A percentile compares a stretch with the other conserved stretches of the same genome.
Conservation (phyloP, 1,140 invertebrate species). For the Triops longicaudatus region DNA sequence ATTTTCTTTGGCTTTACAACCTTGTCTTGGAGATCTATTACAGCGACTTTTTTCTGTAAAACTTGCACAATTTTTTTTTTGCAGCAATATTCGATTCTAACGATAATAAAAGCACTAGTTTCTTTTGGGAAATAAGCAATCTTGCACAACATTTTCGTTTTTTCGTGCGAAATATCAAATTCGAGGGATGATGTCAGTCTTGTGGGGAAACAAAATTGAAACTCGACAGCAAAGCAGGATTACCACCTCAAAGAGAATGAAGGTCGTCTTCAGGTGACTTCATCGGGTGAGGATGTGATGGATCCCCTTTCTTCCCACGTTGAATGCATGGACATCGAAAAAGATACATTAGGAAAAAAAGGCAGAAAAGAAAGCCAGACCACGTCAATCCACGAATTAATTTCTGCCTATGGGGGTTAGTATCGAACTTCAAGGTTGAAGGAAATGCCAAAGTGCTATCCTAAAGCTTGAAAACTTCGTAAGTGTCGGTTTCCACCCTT, state of each 20-base stretch:
- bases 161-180: neutral
- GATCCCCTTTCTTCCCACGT: slow-evolving; percentile 5
- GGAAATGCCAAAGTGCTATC: neutral
- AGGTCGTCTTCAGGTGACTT: neutral
- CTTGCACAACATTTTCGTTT: neutral
- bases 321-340: neutral
- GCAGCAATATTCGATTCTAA: too few species aligned
- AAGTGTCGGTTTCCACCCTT: neutral
- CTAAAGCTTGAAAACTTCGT: neutral
- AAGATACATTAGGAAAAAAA: neutral
- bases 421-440: neutral
- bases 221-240: neutral
- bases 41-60: too few species aligned
- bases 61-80: too few species aligned
- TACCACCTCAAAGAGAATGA: neutral
- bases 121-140: neutral
- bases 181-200: neutral
- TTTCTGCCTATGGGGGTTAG: neutral
- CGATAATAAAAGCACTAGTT: neutral
- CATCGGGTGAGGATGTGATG: neutral
- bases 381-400: neutral
- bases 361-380: neutral
- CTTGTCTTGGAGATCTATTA: too few species aligned
- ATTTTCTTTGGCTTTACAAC: too few species aligned
- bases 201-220: neutral